These are phyloP conservation scores for Acholoe squamosa DNA, from an alignment of 2,888 invertebrate species.

Conservation along the genomic window DNA sequence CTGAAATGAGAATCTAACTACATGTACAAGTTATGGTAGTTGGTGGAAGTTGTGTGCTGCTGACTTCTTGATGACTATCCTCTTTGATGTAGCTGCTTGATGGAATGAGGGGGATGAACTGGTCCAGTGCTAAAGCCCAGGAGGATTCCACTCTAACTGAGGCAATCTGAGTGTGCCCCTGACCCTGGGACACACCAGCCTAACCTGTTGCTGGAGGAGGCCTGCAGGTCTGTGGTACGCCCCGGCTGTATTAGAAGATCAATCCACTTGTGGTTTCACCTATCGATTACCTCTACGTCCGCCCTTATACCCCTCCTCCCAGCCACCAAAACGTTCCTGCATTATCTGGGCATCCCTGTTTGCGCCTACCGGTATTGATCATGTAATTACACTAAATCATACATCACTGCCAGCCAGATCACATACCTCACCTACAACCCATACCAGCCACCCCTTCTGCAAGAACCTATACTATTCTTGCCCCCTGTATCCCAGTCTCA, in stretches of 20 bases:
- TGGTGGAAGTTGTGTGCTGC: too few species aligned
- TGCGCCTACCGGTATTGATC: constrained; percentile 15
- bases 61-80: too few species aligned
- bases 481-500: background rate
- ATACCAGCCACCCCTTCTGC: background rate
- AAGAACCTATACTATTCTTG: too few species aligned
- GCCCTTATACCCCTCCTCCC: background rate
- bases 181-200: background rate
- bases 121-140: background rate
- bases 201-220: constrained; percentile 41
- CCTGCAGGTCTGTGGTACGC: background rate
- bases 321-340: background rate
- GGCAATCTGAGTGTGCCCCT: background rate
- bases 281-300: background rate
- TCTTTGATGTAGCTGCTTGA: too few species aligned
- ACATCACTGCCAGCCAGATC: constrained; percentile 7
- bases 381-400: constrained; percentile 59
- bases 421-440: background rate
- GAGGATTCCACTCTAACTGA: background rate
- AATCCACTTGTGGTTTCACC: constrained; percentile 51
- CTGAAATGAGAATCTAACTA: too few species aligned
- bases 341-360: constrained; percentile 55
- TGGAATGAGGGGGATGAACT: background rate
- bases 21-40: too few species aligned
- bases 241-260: constrained; percentile 9